Conservation (phyloP, 2,797 vertebrate species). For the Micromesistius poutassou region DNA sequence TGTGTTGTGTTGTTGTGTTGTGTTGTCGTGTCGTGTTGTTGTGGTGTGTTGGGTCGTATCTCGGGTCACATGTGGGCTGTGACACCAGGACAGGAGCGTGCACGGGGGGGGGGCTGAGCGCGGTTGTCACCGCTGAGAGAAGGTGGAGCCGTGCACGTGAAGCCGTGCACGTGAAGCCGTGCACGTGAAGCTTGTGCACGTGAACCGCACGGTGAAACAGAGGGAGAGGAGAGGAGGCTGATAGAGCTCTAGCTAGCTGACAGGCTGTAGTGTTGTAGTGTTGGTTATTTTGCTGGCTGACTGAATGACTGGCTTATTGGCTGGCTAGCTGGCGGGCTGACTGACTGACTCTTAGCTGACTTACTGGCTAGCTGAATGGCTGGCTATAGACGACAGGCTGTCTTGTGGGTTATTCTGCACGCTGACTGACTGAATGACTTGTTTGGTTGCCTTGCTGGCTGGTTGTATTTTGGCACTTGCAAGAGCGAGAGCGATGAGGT, state of each 20-base stretch:
- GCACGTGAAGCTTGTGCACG: too few species aligned
- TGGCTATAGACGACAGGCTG: not conserved
- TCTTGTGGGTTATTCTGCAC: too few species aligned
- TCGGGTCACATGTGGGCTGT: not conserved
- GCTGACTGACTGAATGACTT: not conserved
- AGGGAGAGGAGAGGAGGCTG: slow-evolving; percentile 38
- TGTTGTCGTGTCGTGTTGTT: not conserved
- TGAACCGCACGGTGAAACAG: slow-evolving; percentile 19
- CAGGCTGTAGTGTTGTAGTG: too few species aligned
- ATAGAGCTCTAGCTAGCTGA: slow-evolving; percentile 51
- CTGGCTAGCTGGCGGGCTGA: too few species aligned
- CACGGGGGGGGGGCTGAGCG: not conserved
- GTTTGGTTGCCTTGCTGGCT: slow-evolving; percentile 26
- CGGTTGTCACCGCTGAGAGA: not conserved
- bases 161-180: too few species aligned
- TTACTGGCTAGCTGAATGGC: not conserved
- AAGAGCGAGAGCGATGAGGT: slow-evolving; percentile 73
- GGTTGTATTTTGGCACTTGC: slow-evolving; percentile 40
- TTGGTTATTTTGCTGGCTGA: too few species aligned
- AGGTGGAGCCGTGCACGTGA: slow-evolving; percentile 24
- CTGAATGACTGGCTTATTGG: too few species aligned
- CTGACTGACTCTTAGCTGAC: too few species aligned
- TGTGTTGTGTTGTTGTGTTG: too few species aligned
- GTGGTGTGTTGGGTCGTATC: not conserved
- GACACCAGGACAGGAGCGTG: not conserved